These are phyloP conservation scores for Muscina levida DNA, from an alignment of 2,888 invertebrate species.

Conservation along the genomic window DNA sequence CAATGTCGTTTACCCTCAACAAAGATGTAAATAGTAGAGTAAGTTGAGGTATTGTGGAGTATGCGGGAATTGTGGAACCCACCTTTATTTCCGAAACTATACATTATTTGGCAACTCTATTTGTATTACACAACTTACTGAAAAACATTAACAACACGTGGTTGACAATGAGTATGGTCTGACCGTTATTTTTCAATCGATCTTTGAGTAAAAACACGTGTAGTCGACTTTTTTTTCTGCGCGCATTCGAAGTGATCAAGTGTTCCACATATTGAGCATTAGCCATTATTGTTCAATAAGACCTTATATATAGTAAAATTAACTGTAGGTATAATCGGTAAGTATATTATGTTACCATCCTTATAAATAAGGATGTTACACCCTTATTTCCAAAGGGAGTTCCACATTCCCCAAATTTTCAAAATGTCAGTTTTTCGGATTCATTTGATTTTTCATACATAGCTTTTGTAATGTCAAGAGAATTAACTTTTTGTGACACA, in stretches of 20 bases:
- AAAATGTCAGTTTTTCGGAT: too few species aligned
- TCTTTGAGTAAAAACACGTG: background rate
- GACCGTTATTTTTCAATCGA: background rate
- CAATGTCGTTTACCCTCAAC: too few species aligned
- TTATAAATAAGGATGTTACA: too few species aligned
- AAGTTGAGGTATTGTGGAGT: constrained; percentile 1
- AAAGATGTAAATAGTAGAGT: background rate
- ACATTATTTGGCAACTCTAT: constrained; percentile 11
- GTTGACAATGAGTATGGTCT: background rate
- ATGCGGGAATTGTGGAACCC: background rate
- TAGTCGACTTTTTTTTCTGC: background rate
- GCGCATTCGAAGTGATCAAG: background rate
- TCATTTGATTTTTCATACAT: too few species aligned
- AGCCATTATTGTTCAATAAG: background rate
- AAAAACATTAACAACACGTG: background rate
- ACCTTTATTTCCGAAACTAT: background rate
- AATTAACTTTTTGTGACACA: too few species aligned
- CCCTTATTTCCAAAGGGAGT: too few species aligned
- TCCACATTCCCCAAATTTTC: too few species aligned
- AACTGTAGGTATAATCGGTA: background rate
- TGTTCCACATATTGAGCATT: constrained; percentile 3
- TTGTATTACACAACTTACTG: background rate
- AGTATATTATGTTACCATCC: too few species aligned
- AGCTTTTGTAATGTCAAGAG: too few species aligned
- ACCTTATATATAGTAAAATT: background rate